These are phyloP conservation scores for Spodoptera littoralis DNA, from an alignment of 2,888 invertebrate genomes.

Conservation along the genomic window DNA sequence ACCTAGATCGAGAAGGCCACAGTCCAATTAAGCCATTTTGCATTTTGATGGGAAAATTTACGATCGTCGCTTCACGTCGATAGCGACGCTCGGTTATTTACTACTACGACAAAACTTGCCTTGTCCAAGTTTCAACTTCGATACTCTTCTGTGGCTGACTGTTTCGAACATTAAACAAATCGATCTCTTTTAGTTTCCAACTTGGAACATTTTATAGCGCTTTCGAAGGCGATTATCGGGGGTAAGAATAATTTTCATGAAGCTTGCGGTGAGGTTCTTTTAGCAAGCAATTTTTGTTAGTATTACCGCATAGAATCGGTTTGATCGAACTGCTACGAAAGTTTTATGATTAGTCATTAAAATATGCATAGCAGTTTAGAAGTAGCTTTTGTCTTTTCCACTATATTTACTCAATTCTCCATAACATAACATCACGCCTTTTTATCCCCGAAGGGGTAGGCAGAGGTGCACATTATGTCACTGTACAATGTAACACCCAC, in stretches of 20 bases:
- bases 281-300: conserved; percentile 6
- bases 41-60: conserved; percentile 88
- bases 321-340: conserved; percentile 2
- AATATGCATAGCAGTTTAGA: too few species aligned
- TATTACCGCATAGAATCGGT: conserved; percentile 23
- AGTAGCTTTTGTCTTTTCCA: too few species aligned
- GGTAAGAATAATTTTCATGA: conserved; percentile 17
- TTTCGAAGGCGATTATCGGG: conserved; percentile 31
- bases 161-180: conserved; percentile 43
- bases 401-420: too few species aligned
- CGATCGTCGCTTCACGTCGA: conserved; percentile 80
- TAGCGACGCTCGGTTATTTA: conserved; percentile 78
- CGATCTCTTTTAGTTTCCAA: conserved; percentile 43
- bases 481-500: too few species aligned
- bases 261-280: conserved; percentile 10
- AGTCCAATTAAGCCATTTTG: conserved; percentile 88
- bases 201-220: conserved; percentile 28
- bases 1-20: conserved; percentile 85
- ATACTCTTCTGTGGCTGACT: conserved; percentile 49
- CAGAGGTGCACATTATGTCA: too few species aligned
- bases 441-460: too few species aligned
- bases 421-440: too few species aligned
- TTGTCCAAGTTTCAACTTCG: conserved; percentile 52
- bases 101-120: conserved; percentile 70
- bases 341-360: too few species aligned